Conservation (phyloP, 2,888 invertebrate genomes). For the Ormia ochracea region DNA sequence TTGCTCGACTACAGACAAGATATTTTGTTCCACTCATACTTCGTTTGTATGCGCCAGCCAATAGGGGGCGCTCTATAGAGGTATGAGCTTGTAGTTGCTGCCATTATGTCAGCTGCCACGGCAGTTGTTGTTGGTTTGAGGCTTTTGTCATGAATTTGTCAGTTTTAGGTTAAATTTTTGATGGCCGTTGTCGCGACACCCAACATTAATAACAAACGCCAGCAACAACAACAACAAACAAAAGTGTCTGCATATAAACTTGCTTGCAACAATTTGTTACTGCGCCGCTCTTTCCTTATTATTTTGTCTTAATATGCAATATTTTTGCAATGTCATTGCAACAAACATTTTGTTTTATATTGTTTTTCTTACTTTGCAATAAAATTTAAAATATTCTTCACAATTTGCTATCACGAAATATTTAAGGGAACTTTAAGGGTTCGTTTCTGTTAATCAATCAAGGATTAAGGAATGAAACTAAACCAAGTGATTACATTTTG, state of each 20-base stretch:
- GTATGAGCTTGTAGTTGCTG: slow-evolving; percentile 51
- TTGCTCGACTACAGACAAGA: slow-evolving; percentile 9
- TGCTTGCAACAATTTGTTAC: slow-evolving; percentile 22
- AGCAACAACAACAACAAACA: slow-evolving; percentile 25
- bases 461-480: too few species aligned
- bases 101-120: slow-evolving; percentile 42
- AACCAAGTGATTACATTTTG: background rate
- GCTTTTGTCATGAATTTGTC: slow-evolving; percentile 65
- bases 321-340: slow-evolving; percentile 35
- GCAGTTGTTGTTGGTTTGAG: slow-evolving; percentile 34
- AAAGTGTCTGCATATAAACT: slow-evolving; percentile 29
- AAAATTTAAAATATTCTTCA: background rate
- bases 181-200: slow-evolving; percentile 62
- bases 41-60: slow-evolving; percentile 29
- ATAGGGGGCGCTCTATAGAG: slow-evolving; percentile 55
- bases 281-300: background rate
- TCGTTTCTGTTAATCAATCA: background rate
- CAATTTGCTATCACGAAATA: background rate
- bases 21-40: slow-evolving; percentile 14
- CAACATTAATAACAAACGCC: slow-evolving; percentile 24
- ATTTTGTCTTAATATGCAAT: background rate
- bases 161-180: slow-evolving; percentile 67
- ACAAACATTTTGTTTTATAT: background rate
- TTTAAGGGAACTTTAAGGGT: background rate
- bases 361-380: background rate